phyloP scores from a whole-genome alignment of 2,888 invertebrate species.

The Liopterus haemorrhoidalis region DNA sequence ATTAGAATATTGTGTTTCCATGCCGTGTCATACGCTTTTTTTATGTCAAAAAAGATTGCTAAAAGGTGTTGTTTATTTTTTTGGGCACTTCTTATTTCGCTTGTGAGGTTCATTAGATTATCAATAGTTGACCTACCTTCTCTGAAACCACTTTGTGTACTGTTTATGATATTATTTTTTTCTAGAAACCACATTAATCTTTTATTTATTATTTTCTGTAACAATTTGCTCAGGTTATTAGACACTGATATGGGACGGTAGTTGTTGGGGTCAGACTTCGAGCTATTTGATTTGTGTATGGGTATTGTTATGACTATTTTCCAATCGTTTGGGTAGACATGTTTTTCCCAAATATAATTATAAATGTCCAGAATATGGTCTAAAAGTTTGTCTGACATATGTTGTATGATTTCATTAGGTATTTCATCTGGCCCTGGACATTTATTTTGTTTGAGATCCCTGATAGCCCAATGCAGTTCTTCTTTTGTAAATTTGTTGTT shows the following conservation, averaged over 20 bases:
- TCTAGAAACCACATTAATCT: constrained; percentile 24
- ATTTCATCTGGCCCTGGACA: constrained; percentile 10
- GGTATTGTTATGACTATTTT: constrained; percentile 1
- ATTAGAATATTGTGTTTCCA: too few relatives aligned
- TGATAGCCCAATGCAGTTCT: constrained; percentile 1
- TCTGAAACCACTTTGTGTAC: constrained; percentile 23
- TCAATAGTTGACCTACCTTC: too few relatives aligned
- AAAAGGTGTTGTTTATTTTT: too few relatives aligned
- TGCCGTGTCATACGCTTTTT: too few relatives aligned
- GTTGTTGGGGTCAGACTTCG: neutral
- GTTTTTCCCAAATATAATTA: neutral
- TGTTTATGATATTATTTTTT: constrained; percentile 13
- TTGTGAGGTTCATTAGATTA: too few relatives aligned
- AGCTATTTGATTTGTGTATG: constrained; percentile 4
- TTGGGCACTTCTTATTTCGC: too few relatives aligned
- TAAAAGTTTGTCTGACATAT: neutral
- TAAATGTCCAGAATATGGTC: constrained; percentile 1
- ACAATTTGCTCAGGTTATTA: constrained; percentile 11
- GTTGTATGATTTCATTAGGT: constrained; percentile 4
- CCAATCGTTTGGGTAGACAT: constrained; percentile 2
- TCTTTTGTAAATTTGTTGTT: neutral
- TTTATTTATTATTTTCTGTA: constrained; percentile 26
- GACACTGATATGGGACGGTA: constrained; percentile 12
- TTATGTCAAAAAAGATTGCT: too few relatives aligned
- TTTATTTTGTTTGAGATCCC: neutral